Evolutionary conservation across 1,140 invertebrate genomes (phyloP), one percentile per base, ranked within the genome.

Genomic region (Muscidifurax raptorellus): DNA sequence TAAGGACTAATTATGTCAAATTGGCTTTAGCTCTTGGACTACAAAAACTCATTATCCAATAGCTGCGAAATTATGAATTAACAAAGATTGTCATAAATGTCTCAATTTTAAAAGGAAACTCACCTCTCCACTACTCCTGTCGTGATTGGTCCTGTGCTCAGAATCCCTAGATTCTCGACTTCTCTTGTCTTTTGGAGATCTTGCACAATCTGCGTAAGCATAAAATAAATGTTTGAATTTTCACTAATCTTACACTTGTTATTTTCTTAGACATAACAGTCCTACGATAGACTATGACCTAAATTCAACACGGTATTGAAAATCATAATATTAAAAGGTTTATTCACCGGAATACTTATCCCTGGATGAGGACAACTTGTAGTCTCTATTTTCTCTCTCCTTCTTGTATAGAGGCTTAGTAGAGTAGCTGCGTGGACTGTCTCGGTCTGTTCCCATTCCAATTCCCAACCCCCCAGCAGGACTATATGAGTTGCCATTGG

Each of bases 371-470:
- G 92, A 92, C 92, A 93, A 94, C 94, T 96, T 97, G 93, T 97
- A 97, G 95, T 97, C 96, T 97, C 95, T 96, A 94, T 95, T 96
- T 95, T 97, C 97, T 95, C 97, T 97, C 95, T 97, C 97, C 95
- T 97, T 97, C 94, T 97, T 97, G 95, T 92, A 97, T 92, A 94
- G 96, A 96, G 93, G 96, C 94, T 97, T 97, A 91, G 96, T 95
- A 90, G 95, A 95, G 92, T 97, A 97, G 86, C 87, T 92, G 64
- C 92, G 91, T 81, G 94, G 94, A 91, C 95, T 94, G 88, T 96
- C 95, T 88, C 95, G 94, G 89, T 96, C 95, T 80, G 93, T 87
- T 84, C 90, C 93, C 93, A 94, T 95, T 90, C 89, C 94, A 94
- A 94, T 93, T 91, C 91, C 93, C 92, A 94, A 90, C 84, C 92